These are phyloP conservation scores for Drosophila borealis DNA, from an alignment of 2,888 invertebrate species.

Conservation along the genomic window DNA sequence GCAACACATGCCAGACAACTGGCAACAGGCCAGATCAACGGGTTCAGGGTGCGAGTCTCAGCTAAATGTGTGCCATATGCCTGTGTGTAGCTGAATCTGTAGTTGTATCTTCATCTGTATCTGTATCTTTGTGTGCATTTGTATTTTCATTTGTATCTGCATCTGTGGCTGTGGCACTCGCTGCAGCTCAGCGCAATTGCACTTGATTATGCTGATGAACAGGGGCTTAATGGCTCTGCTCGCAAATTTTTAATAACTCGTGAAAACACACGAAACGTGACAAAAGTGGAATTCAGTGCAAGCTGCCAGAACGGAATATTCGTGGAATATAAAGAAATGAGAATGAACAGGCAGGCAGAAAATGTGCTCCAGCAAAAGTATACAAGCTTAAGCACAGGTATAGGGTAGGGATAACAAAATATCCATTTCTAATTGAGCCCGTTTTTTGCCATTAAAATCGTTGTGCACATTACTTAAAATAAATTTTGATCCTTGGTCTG, in stretches of 20 bases:
- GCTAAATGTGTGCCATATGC: slow-evolving; percentile 57
- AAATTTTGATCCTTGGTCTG: no score
- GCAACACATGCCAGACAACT: slow-evolving; percentile 41
- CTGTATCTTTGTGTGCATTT: slow-evolving; percentile 8
- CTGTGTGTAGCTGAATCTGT: slow-evolving; percentile 6
- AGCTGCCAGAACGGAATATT: slow-evolving; percentile 4
- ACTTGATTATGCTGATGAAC: slow-evolving; percentile 50
- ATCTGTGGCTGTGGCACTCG: slow-evolving; percentile 38
- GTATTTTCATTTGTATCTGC: slow-evolving; percentile 26
- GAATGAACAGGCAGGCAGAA: background rate
- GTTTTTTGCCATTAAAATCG: background rate
- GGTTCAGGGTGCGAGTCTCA: slow-evolving; percentile 19
- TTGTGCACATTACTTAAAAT: no score
- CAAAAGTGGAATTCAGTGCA: slow-evolving; percentile 36
- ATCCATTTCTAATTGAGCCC: background rate
- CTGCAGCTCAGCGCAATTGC: slow-evolving; percentile 55
- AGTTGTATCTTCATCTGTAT: slow-evolving; percentile 7
- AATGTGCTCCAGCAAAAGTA: background rate
- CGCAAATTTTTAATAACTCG: slow-evolving; percentile 69
- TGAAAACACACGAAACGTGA: slow-evolving; percentile 68
- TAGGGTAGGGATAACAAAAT: background rate
- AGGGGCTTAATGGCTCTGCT: slow-evolving; percentile 34
- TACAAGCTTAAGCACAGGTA: no score
- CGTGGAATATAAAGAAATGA: background rate
- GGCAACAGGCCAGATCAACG: slow-evolving; percentile 11